Percentiles rank a stretch among this genome's conserved stretches.
phyloP scores from a whole-genome alignment of 2,113 vertebrate species.

The Lophochroa leadbeateri region DNA sequence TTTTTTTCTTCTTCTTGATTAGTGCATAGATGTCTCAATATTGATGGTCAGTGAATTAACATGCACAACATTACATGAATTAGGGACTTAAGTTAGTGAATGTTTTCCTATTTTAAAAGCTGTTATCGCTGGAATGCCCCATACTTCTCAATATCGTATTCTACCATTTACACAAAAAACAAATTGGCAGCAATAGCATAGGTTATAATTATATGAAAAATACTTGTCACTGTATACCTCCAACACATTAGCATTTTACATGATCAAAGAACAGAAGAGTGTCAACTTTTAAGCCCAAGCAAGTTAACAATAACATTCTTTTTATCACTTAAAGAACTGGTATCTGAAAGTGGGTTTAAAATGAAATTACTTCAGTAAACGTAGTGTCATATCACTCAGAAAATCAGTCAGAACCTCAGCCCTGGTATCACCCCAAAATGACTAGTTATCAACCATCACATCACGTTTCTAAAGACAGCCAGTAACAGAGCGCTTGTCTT shows the following conservation, averaged over 20 bases:
- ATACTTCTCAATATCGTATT: background rate
- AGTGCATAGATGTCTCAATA: background rate
- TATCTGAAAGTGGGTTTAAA: background rate
- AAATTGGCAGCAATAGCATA: background rate
- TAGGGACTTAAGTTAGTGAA: background rate
- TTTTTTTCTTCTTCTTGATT: background rate
- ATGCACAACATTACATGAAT: background rate
- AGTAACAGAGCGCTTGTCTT: background rate
- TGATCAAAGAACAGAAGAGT: background rate
- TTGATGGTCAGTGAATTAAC: background rate
- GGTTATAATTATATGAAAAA: background rate
- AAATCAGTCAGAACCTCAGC: background rate
- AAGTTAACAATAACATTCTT: background rate
- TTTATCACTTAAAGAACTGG: background rate
- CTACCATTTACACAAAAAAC: background rate
- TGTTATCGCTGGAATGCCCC: background rate
- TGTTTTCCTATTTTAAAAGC: background rate
- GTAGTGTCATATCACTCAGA: background rate
- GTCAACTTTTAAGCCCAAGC: background rate
- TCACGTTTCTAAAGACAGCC: background rate
- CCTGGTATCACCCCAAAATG: background rate
- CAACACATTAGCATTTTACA: background rate
- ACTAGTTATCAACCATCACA: background rate
- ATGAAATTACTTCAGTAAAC: background rate
- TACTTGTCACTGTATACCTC: background rate